Conservation (phyloP, 2,888 invertebrate species). For the Pseudococcus viburni region DNA sequence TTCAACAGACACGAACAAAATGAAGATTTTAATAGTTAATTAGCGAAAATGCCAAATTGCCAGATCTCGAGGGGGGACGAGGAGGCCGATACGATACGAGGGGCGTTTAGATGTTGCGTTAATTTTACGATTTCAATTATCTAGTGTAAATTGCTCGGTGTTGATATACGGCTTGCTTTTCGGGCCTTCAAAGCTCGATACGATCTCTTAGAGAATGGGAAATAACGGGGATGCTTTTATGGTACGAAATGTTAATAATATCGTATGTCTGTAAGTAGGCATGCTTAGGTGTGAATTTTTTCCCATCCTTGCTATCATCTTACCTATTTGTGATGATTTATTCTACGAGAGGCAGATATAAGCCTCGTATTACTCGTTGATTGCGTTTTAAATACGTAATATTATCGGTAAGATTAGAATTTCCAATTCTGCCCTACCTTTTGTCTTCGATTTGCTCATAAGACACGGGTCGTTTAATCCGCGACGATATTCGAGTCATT, state of each 20-base stretch:
- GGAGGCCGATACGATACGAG: no score
- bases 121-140: slow-evolving; percentile 43
- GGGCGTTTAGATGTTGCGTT: not conserved
- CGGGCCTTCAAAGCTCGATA: not conserved
- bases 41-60: slow-evolving; percentile 34
- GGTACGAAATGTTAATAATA: no score
- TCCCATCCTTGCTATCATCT: no score
- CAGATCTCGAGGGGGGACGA: not conserved
- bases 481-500: not conserved
- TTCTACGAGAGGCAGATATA: not conserved
- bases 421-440: not conserved
- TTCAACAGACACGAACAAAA: slow-evolving; percentile 41
- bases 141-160: slow-evolving; percentile 17
- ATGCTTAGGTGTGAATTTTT: no score
- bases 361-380: slow-evolving; percentile 5
- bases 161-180: not conserved
- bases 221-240: no score
- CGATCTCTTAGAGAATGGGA: no score
- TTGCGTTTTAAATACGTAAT: slow-evolving; percentile 25
- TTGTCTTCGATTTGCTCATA: no score
- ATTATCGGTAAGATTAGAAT: slow-evolving; percentile 21
- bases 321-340: not conserved
- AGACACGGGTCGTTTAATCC: no score
- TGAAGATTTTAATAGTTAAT: slow-evolving; percentile 55
- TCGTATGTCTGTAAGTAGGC: no score